Percentiles rank a stretch among this genome's conserved stretches.
Evolutionary conservation across 2,113 vertebrate genomes (phyloP).

Genomic region (Patagioenas fasciata): DNA sequence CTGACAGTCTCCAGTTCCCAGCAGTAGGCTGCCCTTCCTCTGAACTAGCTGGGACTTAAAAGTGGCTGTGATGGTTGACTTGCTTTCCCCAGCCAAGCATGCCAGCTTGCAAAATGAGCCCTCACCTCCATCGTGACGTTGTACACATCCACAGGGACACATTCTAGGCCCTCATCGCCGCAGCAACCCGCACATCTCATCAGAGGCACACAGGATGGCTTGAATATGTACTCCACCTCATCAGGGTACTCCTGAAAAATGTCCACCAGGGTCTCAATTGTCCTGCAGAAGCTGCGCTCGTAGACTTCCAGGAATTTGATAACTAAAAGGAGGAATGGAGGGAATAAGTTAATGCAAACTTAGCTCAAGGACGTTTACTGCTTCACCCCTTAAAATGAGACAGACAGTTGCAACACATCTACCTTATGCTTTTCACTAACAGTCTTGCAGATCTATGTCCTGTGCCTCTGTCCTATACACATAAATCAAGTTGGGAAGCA

Average conservation of each 20-base stretch:
- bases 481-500: background rate
- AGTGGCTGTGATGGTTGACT: background rate
- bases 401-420: slow-evolving; percentile 33
- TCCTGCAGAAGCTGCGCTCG: slow-evolving; percentile 89
- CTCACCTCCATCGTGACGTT: slow-evolving; percentile 96
- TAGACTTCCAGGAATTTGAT: slow-evolving; percentile 93
- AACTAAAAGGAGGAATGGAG: slow-evolving; percentile 73
- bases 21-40: background rate
- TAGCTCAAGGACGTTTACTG: background rate
- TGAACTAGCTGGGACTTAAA: background rate
- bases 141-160: slow-evolving; percentile 84
- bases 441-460: background rate
- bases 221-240: slow-evolving; percentile 95
- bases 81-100: background rate
- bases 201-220: slow-evolving; percentile 94
- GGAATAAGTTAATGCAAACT: slow-evolving; percentile 48
- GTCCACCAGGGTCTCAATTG: slow-evolving; percentile 93
- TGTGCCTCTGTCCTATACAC: background rate
- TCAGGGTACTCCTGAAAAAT: slow-evolving; percentile 97
- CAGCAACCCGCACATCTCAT: slow-evolving; percentile 95
- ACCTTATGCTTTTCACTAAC: slow-evolving; percentile 2
- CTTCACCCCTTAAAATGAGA: background rate
- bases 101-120: background rate
- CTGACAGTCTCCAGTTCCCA: background rate
- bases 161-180: slow-evolving; percentile 91